A percentile compares a stretch with the other conserved stretches of the same genome.
Conservation (phyloP, 2,888 invertebrate genomes). For the Clanis bilineata region DNA sequence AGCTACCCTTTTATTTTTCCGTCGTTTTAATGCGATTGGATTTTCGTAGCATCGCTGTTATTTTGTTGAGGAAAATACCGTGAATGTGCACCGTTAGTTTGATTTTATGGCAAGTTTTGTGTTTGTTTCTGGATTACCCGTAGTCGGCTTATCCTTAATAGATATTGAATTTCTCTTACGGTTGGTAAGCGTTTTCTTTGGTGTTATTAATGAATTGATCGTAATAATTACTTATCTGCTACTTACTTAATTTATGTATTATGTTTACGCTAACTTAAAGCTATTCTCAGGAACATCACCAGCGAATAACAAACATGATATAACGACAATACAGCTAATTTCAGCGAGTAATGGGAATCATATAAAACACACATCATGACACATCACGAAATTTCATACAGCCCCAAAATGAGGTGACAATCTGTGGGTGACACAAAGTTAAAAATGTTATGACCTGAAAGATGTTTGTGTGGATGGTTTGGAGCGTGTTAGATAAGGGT, state of each 20-base stretch:
- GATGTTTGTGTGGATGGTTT: constrained; percentile 1
- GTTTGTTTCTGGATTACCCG: constrained; percentile 37
- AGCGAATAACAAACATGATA: not conserved
- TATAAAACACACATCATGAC: not conserved
- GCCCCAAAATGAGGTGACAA: not conserved
- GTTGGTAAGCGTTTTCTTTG: not conserved
- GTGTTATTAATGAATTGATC: not conserved
- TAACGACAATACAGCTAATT: not conserved
- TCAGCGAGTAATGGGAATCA: not conserved
- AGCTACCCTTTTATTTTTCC: constrained; percentile 60
- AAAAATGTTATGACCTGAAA: not conserved
- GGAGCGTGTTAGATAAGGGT: constrained; percentile 12
- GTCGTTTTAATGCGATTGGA: constrained; percentile 71
- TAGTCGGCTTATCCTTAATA: not conserved
- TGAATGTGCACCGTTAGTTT: constrained; percentile 63
- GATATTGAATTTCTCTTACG: not conserved
- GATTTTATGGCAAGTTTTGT: constrained; percentile 52
- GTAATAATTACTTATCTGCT: not conserved
- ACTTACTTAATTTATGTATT: not conserved
- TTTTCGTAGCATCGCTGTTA: constrained; percentile 54
- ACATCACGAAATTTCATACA: not conserved
- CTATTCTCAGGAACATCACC: not conserved
- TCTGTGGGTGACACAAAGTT: not conserved
- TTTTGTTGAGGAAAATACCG: constrained; percentile 48
- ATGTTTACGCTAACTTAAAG: not conserved